Evolutionary conservation across 2,113 vertebrate species (phyloP), one percentile per base, ranked within the genome.

Genomic region (Catharus minimus): DNA sequence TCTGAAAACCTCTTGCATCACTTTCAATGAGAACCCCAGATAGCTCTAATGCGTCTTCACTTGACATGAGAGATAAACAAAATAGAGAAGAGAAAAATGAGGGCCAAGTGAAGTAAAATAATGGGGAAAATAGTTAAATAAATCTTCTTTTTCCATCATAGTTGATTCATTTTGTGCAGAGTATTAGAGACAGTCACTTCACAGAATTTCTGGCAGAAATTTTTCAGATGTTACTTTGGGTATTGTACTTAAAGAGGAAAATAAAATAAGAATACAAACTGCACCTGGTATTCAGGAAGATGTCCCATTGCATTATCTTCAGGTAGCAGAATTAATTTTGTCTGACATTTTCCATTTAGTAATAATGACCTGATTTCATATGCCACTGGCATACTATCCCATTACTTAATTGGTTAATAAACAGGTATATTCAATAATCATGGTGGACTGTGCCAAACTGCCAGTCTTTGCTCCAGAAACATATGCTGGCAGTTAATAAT

Each of bases 401-500:
- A n/a, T 85, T 82, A 82, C 44, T 91, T 90, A 94, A 92, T 64
- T 85, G 28, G 6, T 78, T 92, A 90, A 87, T 90, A 87, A 94
- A 93, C 44, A 91, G 65, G 88, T 79, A 84, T 71, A 77, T 36
- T 76, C 64, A 86, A 32, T 92, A 89, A 82, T 62, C 46, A 50
- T 32, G 13, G 80, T 32, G 28, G 64, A 86, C 44, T 27, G 23
- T 80, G 77, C 66, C 85, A 92, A 90, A 80, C 55, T 92, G 74
- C 47, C 81, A 90, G 65, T 89, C 60, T 87, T 92, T 92, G 46
- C 60, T 92, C 71, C 78, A 71, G 61, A 82, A 91, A 43, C 55
- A 52, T 80, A 92, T 36, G 58, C 12, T 77, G 50, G n/a, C 46
- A 86, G 81, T 73, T 84, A 92, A 88, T 78, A 86, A 79, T 32